These are phyloP conservation scores for Liopterus haemorrhoidalis DNA, from an alignment of 2,888 invertebrate genomes.

Conservation along the genomic window DNA sequence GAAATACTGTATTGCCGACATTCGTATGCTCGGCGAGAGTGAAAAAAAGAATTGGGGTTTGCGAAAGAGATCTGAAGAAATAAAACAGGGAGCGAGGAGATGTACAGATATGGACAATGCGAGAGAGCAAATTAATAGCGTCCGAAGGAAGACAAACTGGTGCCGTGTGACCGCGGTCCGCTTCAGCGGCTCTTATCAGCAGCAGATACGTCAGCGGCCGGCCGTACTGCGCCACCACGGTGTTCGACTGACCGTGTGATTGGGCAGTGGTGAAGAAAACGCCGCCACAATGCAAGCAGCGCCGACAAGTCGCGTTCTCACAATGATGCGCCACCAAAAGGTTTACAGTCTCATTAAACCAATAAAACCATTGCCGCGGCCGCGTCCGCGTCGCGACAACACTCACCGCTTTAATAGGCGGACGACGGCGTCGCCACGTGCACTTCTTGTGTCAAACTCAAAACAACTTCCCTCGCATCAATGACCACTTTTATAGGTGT, in stretches of 20 bases:
- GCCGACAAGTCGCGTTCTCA: conserved; percentile 13
- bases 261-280: neutral
- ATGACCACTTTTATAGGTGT: too few relatives aligned
- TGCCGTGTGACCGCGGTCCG: conserved; percentile 9
- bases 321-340: too few relatives aligned
- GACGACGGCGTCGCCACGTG: conserved; percentile 33
- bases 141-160: conserved; percentile 4
- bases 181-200: conserved; percentile 12
- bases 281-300: conserved; percentile 3
- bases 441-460: conserved; percentile 38
- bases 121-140: conserved; percentile 21
- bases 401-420: too few relatives aligned
- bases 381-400: too few relatives aligned
- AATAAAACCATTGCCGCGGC: conserved; percentile 16
- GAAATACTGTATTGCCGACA: conserved; percentile 20
- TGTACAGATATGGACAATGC: conserved; percentile 20
- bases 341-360: conserved; percentile 24
- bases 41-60: conserved; percentile 18
- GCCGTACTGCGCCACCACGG: too few relatives aligned
- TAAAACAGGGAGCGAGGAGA: conserved; percentile 20
- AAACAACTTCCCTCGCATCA: too few relatives aligned
- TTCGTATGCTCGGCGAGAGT: conserved; percentile 9
- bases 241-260: too few relatives aligned
- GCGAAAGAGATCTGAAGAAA: conserved; percentile 20
- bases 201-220: too few relatives aligned